Evolutionary conservation across 2,888 invertebrate genomes (phyloP).

Genomic region (Synergus japonicus): DNA sequence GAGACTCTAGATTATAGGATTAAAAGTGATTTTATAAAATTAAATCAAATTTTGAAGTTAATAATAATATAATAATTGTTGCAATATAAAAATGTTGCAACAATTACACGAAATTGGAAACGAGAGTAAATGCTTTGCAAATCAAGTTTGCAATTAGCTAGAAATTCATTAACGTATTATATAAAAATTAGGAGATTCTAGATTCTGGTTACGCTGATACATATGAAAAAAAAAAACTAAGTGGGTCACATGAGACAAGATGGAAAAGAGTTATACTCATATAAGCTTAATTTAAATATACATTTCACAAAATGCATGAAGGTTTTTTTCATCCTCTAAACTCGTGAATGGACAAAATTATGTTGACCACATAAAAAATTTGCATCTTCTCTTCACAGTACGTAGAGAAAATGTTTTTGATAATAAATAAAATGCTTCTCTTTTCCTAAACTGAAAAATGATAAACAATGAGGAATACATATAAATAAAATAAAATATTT

Average conservation of each 20-base stretch:
- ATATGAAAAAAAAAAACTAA: neutral
- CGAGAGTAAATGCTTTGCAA: neutral
- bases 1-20: neutral
- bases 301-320: neutral
- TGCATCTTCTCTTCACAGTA: neutral
- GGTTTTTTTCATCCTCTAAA: neutral
- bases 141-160: neutral
- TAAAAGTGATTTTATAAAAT: too few species aligned
- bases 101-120: neutral
- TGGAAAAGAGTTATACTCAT: neutral
- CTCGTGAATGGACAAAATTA: conserved; percentile 4
- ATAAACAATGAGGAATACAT: too few species aligned
- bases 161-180: too few species aligned
- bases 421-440: neutral
- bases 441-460: too few species aligned
- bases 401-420: neutral
- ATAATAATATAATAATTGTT: too few species aligned
- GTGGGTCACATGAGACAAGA: neutral
- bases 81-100: neutral
- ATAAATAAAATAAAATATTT: too few species aligned
- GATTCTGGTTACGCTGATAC: neutral
- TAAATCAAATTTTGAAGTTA: too few species aligned
- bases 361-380: neutral
- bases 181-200: neutral
- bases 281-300: neutral